Evolutionary conservation across 2,888 invertebrate species (phyloP), one percentile per base, ranked within the genome.

Genomic region (Trissonchulus sp.): DNA sequence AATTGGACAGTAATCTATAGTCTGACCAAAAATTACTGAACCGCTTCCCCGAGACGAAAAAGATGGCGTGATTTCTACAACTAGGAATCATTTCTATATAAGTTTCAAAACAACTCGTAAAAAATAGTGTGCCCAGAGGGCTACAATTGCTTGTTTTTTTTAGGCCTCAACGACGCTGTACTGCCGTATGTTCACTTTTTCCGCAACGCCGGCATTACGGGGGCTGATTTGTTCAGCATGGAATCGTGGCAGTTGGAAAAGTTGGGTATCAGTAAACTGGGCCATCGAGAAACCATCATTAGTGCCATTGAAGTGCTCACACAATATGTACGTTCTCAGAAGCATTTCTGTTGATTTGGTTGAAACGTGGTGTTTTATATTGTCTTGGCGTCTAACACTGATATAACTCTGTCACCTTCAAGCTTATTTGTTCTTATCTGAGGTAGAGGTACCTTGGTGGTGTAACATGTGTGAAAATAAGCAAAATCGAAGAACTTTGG

Each of bases 211-310:
- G 90, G 90, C 77, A 90, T 96, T 63, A 90, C 90, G 83, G 97
- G 94, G 3, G 88, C 90, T 80, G 90, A 91, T 82, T 88, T 97
- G 83, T 88, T 95, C 79, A 91, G 91, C 84, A 88, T 96, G 81
- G 90, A 93, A 76, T 91, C 93, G 72, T 92, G 93, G 84, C 94
- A 94, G 86, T 88, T 97, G 78, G 92, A 93, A 83, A 90, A 91
- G 84, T 88, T 96, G 74, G 93, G 93, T 33, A 90, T 97, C 83
- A 88, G 88, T 77, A 90, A 91, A 84, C 90, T 97, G 78, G 96
- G 96, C 15, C 95, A 96, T 85, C 94, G 96, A 85, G 95, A 95
- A 85, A 89, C 94, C 74, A 90, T 97, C 78, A 88, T 97, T 68
- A 94, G 95, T 85, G 94, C 94, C 72, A 92, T 96, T 23, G 93